phyloP scores from a whole-genome alignment of 23 tunicate genomes.

The Ciona savignyi region DNA sequence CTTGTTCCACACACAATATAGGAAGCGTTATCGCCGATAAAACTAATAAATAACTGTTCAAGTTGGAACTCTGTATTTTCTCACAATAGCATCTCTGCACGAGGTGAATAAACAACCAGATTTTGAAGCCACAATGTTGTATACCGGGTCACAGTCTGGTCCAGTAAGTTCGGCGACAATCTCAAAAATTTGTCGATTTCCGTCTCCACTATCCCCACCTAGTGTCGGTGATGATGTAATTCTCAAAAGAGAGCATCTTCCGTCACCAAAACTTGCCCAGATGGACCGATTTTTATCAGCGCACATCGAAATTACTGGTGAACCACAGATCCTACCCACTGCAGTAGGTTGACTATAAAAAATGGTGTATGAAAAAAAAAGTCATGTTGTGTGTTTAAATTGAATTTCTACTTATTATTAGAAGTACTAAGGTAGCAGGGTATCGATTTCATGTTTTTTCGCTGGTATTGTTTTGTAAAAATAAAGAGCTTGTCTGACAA shows the following conservation, averaged over 20 bases:
- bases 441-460: too few species aligned
- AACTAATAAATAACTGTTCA: too few species aligned
- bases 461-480: too few species aligned
- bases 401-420: too few species aligned
- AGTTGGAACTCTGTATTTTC: slow-evolving; percentile 36
- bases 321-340: background rate
- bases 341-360: background rate
- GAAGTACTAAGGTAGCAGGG: too few species aligned
- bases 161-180: slow-evolving; percentile 32
- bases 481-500: too few species aligned
- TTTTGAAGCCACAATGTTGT: slow-evolving; percentile 16
- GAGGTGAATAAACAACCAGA: slow-evolving; percentile 28
- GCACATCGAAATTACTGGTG: slow-evolving; percentile 16
- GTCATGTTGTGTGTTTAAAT: too few species aligned
- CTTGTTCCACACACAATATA: too few species aligned
- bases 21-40: too few species aligned
- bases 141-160: slow-evolving; percentile 70
- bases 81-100: slow-evolving; percentile 32
- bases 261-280: slow-evolving; percentile 42
- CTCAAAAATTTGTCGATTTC: background rate
- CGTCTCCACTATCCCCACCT: background rate
- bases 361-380: too few species aligned
- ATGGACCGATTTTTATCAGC: background rate
- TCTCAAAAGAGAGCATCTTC: slow-evolving; percentile 21
- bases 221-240: background rate